Evolutionary conservation across 2,113 vertebrate genomes (phyloP).

Genomic region (Chaetorhynchus papuensis): DNA sequence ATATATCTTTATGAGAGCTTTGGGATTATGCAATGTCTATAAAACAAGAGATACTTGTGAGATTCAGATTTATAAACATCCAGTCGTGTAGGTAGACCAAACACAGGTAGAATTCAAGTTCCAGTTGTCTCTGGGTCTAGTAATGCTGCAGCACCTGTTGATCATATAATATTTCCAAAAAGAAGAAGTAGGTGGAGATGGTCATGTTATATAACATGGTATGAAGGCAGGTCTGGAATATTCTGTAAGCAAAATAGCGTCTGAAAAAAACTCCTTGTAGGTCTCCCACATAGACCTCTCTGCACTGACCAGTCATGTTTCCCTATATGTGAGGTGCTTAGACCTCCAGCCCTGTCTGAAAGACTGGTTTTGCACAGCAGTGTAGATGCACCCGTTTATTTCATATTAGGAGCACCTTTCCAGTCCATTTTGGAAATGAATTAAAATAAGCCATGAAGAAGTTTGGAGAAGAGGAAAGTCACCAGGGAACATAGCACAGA

Average conservation of each 20-base stretch:
- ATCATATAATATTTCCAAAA: background rate
- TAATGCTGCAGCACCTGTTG: background rate
- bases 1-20: background rate
- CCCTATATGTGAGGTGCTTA: rapidly evolving
- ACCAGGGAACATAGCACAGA: background rate
- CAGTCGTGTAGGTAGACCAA: background rate
- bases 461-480: background rate
- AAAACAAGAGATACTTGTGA: background rate
- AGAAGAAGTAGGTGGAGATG: background rate
- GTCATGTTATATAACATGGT: background rate
- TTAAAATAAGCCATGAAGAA: background rate
- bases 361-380: background rate
- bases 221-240: background rate
- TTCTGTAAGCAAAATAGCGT: background rate
- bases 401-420: background rate
- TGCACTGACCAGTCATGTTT: background rate
- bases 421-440: background rate
- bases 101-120: background rate
- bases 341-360: background rate
- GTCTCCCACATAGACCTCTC: background rate
- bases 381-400: background rate
- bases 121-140: background rate
- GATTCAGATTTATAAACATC: background rate
- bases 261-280: background rate
- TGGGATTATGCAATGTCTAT: background rate